Base-by-base conservation (phyloP, 1,140 invertebrate genomes). In the Rhynchophorus ferrugineus region DNA sequence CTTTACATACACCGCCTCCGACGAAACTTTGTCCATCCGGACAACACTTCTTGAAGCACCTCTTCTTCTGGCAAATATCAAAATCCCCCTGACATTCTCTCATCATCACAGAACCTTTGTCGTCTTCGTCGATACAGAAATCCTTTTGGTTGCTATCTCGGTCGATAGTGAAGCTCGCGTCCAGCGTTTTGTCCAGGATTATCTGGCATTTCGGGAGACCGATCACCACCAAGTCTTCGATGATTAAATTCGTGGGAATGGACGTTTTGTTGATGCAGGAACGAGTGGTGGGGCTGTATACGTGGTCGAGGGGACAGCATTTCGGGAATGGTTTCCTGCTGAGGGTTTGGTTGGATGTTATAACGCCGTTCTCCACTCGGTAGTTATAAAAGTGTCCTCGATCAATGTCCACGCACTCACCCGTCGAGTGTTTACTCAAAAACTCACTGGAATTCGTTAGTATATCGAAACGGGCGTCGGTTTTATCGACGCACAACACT, bases 1-100 rank as follows among this genome's bases (percentile, higher is more conserved):
- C 51, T 16, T 20, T 14, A 48, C 62, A 64, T 8, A 45, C 47
- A 0, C 43, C 9, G 22, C 60, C 60, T 14, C 48, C 50, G 9
- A 64, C 57, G 20, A 49, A 64, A 39, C 62, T 64, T 29, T 64
- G 60, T 2, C 62, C 62, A 54, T 64, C 62, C 3, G 58, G 56
- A 36, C 62, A 63, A 24, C 62, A 63, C 33, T 63, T 63, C 16
- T 45, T 55, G 3, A 62, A 49, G 22, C 62, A 63, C 36, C 39
- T 60, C 2, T 39, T 49, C 2, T 39, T 13, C 7, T 44, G 29
- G 48, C 62, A 63, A 36, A 57, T 24, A 6, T 49, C 5, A 8
- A 55, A 20, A 13, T 51, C 42, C 6, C 51, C 49, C 19, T 57
- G 34, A 13, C 62, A 63, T 22, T 58, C 51, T 24, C 62, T 54